These are phyloP conservation scores for Orbicella faveolata DNA, from an alignment of 64 coral and sea anemone species.

Conservation along the genomic window DNA sequence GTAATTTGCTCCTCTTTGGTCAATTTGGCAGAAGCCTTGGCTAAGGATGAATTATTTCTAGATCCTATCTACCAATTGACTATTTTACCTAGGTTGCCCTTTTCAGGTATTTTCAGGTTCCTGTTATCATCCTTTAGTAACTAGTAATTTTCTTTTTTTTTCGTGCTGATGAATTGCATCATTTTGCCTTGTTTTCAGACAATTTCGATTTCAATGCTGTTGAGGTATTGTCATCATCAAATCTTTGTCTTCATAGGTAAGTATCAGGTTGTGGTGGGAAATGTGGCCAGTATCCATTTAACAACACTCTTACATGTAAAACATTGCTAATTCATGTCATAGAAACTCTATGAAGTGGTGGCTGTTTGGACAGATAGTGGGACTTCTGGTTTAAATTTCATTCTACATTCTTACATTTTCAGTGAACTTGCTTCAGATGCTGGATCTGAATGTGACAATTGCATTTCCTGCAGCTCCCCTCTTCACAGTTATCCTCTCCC, in stretches of 20 bases:
- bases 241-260: slow-evolving; percentile 98
- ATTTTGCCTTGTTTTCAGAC: slow-evolving; percentile 78
- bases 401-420: not conserved
- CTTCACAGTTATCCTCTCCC: slow-evolving; percentile 95
- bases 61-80: too few relatives aligned
- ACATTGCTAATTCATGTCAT: too few relatives aligned
- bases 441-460: slow-evolving; percentile 97
- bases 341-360: not conserved
- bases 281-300: not conserved
- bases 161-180: not conserved
- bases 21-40: too few relatives aligned
- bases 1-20: too few relatives aligned
- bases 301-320: too few relatives aligned
- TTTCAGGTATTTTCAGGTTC: too few relatives aligned
- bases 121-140: not conserved
- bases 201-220: slow-evolving; percentile 96
- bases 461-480: slow-evolving; percentile 93
- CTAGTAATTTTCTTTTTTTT: too few relatives aligned
- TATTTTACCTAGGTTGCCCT: too few relatives aligned
- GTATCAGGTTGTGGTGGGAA: not conserved
- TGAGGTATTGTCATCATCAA: slow-evolving; percentile 98
- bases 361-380: not conserved
- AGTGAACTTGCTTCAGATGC: slow-evolving; percentile 96
- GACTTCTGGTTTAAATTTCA: not conserved
- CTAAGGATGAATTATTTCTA: too few relatives aligned